Conservation (phyloP, 2,888 invertebrate species). For the Philopedon plagiatum region DNA sequence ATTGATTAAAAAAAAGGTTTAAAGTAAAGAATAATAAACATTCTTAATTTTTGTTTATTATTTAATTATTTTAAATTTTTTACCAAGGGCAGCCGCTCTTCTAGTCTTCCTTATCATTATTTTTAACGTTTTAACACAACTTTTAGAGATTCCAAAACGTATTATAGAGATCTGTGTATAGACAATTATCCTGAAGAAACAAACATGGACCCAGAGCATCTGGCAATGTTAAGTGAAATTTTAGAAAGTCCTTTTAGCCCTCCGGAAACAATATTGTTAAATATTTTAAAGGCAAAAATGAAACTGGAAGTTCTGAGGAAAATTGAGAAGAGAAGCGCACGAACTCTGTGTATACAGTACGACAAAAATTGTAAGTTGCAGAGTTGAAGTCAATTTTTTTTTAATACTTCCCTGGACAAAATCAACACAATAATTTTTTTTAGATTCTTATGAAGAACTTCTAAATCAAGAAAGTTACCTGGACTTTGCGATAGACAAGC, state of each 20-base stretch:
- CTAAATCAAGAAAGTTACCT: conserved; percentile 53
- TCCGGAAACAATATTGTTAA: conserved; percentile 53
- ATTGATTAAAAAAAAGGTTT: too few relatives aligned
- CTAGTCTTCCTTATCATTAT: too few relatives aligned
- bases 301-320: conserved; percentile 49
- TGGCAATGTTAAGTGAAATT: conserved; percentile 51
- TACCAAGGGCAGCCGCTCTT: too few relatives aligned
- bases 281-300: conserved; percentile 50
- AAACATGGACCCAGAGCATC: conserved; percentile 47
- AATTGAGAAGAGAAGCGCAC: neutral
- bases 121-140: neutral
- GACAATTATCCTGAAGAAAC: conserved; percentile 48
- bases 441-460: conserved; percentile 53
- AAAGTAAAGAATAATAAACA: too few relatives aligned
- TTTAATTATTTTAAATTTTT: too few relatives aligned
- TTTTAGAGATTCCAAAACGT: conserved; percentile 49
- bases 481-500: conserved; percentile 49
- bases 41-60: too few relatives aligned
- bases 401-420: too few relatives aligned
- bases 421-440: conserved; percentile 10
- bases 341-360: neutral
- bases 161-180: conserved; percentile 51
- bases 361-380: conserved; percentile 1
- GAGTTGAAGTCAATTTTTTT: neutral
- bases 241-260: conserved; percentile 53